Evolutionary conservation across 1,140 invertebrate species (phyloP), one percentile per base, ranked within the genome.

Genomic region (Musca vetustissima): DNA sequence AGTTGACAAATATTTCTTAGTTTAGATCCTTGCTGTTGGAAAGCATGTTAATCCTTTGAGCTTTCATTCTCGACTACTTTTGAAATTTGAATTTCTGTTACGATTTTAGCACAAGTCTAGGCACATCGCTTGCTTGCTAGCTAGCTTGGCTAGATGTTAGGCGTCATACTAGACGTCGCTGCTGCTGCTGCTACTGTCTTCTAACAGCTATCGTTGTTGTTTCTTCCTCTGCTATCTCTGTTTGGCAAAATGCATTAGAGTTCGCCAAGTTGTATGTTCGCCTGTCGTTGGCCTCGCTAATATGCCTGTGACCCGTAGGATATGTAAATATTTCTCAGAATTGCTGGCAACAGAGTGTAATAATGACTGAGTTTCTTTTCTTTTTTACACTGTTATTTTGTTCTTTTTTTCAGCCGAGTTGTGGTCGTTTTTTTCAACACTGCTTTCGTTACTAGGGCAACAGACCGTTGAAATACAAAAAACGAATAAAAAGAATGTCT

Each of bases 41-140:
- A 73, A 72, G 79, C 77, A 77, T 79, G 76, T 77, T 79, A 77
- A 79, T 79, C 77, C 77, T 79, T 79, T 79, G 75, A 79, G 77
- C 77, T 77, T 77, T 79, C 74, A 75, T 73, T 75, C 73, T 77
- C 75, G 75, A 79, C 77, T 79, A 73, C 76, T 78, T 73, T 79
- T 77, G 73, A 75, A 77, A 79, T 79, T 77, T 73, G 77, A 77
- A 76, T 75, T 76, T 74, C 73, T 68, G 53, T 48, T 48, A 57
- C 67, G 67, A 68, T 59, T 59, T 68, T 36, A 28, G 47, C 52
- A 53, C 66, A 25, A 55, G 64, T 15, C 49, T 43, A 43, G 47
- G 43, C 24, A 43, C 36, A 13, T 22, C 8, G 28, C 28, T 28
- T 28, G 28, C 3, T 28, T 28, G 28, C 28, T 28, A 4, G 28